phyloP scores from a whole-genome alignment of 1,140 invertebrate genomes.

The Papilio xuthus region DNA sequence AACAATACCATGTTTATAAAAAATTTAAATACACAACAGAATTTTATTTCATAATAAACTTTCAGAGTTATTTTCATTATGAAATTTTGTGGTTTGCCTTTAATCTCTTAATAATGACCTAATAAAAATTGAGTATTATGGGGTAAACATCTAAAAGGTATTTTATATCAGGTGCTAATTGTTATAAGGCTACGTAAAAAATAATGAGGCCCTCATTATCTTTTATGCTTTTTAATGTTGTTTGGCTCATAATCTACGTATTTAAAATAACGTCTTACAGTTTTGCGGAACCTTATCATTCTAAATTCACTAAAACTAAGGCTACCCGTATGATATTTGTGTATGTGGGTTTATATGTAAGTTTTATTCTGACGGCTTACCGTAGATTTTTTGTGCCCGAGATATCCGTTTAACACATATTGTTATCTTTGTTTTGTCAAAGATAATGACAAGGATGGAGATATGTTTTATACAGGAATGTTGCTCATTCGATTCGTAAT shows the following conservation, averaged over 20 bases:
- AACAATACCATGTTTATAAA: background rate
- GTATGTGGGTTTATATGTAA: too few species aligned
- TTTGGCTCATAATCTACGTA: background rate
- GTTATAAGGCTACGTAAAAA: constrained; percentile 9
- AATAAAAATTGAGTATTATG: constrained; percentile 2
- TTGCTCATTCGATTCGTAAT: too few species aligned
- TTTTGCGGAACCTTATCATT: background rate
- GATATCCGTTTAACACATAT: too few species aligned
- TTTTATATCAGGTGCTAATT: constrained; percentile 4
- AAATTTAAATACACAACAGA: background rate
- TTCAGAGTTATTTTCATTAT: background rate
- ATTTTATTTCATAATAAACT: background rate
- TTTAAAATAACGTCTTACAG: background rate
- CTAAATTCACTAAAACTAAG: too few species aligned
- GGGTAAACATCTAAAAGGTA: background rate
- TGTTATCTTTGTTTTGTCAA: too few species aligned
- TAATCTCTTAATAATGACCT: background rate
- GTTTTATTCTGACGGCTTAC: too few species aligned
- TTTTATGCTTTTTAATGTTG: background rate
- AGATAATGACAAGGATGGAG: too few species aligned
- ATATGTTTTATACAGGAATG: too few species aligned
- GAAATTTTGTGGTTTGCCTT: background rate
- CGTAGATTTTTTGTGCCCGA: too few species aligned
- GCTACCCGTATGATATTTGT: too few species aligned
- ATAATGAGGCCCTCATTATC: background rate